Conservation (phyloP, 2,888 invertebrate genomes). For the Zele albiditarsus region DNA sequence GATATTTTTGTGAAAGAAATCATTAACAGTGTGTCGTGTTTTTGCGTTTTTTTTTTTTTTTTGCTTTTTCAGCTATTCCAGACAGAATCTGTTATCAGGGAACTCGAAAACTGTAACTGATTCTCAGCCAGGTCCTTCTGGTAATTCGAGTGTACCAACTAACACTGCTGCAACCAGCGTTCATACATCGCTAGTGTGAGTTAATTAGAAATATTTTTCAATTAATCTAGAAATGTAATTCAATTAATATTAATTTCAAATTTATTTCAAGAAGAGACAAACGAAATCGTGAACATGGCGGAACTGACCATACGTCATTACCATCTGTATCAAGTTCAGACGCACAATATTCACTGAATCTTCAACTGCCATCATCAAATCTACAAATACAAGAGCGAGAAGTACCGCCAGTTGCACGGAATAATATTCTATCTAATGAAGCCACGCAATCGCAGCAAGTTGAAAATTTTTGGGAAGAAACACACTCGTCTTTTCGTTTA, state of each 20-base stretch:
- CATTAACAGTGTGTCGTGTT: constrained; percentile 33
- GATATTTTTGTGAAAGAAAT: background rate
- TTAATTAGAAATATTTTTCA: constrained; percentile 6
- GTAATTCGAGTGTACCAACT: constrained; percentile 56
- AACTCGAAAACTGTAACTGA: constrained; percentile 77
- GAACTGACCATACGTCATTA: constrained; percentile 59
- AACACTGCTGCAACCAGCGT: constrained; percentile 56
- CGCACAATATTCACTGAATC: constrained; percentile 64
- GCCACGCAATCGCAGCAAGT: constrained; percentile 56
- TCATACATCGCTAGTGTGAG: constrained; percentile 58
- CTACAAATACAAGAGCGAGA: constrained; percentile 62
- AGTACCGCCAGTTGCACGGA: constrained; percentile 54
- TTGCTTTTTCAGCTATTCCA: constrained; percentile 83
- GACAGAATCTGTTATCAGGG: constrained; percentile 88
- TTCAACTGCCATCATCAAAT: constrained; percentile 62
- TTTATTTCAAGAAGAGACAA: constrained; percentile 61
- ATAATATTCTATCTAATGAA: constrained; percentile 62
- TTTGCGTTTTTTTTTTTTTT: constrained; percentile 37
- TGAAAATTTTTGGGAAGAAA: constrained; percentile 66
- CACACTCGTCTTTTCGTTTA: constrained; percentile 57
- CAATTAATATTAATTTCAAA: background rate
- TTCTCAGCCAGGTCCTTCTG: constrained; percentile 50
- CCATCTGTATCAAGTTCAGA: constrained; percentile 58
- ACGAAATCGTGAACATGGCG: constrained; percentile 63
- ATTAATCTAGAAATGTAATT: constrained; percentile 19